Evolutionary conservation across 2,113 vertebrate species (phyloP), one percentile per base, ranked within the genome.

Genomic region (Charadrius vociferus): DNA sequence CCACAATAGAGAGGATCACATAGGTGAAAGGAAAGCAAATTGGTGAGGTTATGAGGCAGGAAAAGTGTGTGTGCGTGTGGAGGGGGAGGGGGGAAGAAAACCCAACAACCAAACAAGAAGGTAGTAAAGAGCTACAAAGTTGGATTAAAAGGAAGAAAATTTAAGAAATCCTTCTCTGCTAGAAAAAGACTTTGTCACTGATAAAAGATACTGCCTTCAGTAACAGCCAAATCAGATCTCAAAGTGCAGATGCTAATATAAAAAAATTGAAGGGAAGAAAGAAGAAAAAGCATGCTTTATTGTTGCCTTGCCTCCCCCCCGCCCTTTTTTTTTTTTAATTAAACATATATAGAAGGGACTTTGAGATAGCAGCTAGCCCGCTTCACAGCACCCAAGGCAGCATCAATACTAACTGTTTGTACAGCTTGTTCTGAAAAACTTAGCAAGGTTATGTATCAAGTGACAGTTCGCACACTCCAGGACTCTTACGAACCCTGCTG

Each of bases 21-120:
- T 2, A 91, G 30, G 77, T 56, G 67, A 90, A 92, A 94, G 15
- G 27, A 92, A 96, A 78, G 68, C n/a, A 84, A 65, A 66, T 10
- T 47, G 59, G 24, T 70, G 92, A 86, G 55, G n/a, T 39, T 70
- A 34, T 58, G 43, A 94, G 27, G 63, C 80, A 95, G 72, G 47
- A 90, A 90, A 82, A 67, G 34, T 1, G 1, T n/a, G n/a, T n/a
- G 30, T 55, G 56, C 39, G 11, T n/a, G n/a, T n/a, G n/a, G n/a
- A n/a, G n/a, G n/a, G 41, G 41, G 41, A 41, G n/a, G 22, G 47
- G 7, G 9, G 4, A 49, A 22, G 56, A 24, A 90, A 86, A 85
- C 70, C 7, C 26, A 82, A 59, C n/a, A 74, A 39, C 30, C 27
- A 90, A 74, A 61, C 13, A 65, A 52, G 27, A 81, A 90, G 34